These are phyloP conservation scores for Phodopus roborovskii DNA, from an alignment of 2,113 vertebrate genomes.

Conservation along the genomic window DNA sequence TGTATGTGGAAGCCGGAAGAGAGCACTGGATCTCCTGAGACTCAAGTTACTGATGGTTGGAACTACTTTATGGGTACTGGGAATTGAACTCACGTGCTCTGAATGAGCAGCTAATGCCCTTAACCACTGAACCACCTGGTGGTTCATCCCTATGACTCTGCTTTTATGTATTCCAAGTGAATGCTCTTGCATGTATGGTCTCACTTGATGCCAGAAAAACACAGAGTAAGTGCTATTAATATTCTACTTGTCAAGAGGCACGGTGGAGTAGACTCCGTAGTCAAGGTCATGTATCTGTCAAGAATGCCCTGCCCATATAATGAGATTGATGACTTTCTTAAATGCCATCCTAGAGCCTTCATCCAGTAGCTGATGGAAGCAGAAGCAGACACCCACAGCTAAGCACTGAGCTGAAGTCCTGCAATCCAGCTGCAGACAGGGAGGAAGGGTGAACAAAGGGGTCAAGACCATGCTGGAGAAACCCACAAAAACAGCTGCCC, in stretches of 20 bases:
- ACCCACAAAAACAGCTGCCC: too few relatives aligned
- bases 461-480: too few relatives aligned
- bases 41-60: neutral
- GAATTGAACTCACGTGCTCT: neutral
- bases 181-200: neutral
- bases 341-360: too few relatives aligned
- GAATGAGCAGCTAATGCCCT: neutral
- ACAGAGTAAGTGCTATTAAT: neutral
- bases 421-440: too few relatives aligned
- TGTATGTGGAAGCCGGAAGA: neutral
- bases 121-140: neutral
- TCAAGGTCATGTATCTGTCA: neutral
- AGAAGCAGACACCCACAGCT: too few relatives aligned
- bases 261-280: neutral
- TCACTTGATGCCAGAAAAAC: neutral
- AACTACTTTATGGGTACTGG: neutral
- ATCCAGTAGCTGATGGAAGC: too few relatives aligned
- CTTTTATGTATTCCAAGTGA: neutral
- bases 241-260: neutral
- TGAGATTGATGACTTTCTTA: too few relatives aligned
- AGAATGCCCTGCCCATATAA: too few relatives aligned
- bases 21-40: neutral
- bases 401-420: too few relatives aligned
- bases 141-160: neutral
- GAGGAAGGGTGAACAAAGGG: too few relatives aligned